Evolutionary conservation across 1,140 invertebrate species (phyloP).

Genomic region (Aphaenogaster floridana): DNA sequence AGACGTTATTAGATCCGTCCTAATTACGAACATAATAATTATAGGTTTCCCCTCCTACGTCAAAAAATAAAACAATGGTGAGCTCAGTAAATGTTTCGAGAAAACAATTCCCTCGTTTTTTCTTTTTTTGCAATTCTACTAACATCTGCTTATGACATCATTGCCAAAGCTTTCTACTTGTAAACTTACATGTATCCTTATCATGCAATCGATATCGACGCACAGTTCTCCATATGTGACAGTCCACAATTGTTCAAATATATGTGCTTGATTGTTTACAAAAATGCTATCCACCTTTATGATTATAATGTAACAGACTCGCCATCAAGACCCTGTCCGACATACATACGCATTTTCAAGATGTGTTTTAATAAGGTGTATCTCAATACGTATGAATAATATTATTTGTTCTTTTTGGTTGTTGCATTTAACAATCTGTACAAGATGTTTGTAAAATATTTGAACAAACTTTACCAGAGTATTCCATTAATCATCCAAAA

Average conservation of each 20-base stretch:
- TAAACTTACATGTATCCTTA: not conserved
- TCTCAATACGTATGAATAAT: not conserved
- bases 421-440: not conserved
- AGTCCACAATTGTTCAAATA: slow-evolving; percentile 7
- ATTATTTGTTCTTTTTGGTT: slow-evolving; percentile 2
- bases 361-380: not conserved
- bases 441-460: slow-evolving; percentile 1
- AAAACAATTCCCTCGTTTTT: not conserved
- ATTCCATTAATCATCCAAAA: slow-evolving; percentile 35
- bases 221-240: slow-evolving; percentile 1
- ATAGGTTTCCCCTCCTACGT: slow-evolving; percentile 82
- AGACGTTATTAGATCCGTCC: slow-evolving; percentile 77
- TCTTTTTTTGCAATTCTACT: slow-evolving; percentile 50
- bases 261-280: slow-evolving; percentile 10
- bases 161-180: slow-evolving; percentile 42
- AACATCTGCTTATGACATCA: slow-evolving; percentile 47
- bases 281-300: not conserved
- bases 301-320: not conserved
- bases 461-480: slow-evolving; percentile 15
- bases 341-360: slow-evolving; percentile 20
- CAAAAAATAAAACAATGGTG: slow-evolving; percentile 83
- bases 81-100: slow-evolving; percentile 77
- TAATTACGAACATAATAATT: slow-evolving; percentile 79
- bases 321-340: not conserved
- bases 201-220: slow-evolving; percentile 19